These are phyloP conservation scores for Drosophila athabasca DNA, from an alignment of 1,140 invertebrate genomes.

Conservation along the genomic window DNA sequence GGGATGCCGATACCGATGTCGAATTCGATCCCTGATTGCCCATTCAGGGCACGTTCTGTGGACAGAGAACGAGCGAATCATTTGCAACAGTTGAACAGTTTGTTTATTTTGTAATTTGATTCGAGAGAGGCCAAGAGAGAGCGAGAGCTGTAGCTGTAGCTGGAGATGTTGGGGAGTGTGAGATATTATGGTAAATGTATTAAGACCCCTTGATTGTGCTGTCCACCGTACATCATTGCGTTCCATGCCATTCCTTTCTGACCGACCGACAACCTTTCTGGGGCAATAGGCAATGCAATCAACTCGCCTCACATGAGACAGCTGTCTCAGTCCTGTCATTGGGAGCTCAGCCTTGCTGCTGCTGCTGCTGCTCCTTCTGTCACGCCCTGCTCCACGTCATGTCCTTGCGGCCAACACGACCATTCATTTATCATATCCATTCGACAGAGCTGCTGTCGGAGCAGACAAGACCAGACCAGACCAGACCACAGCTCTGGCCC, in stretches of 20 bases:
- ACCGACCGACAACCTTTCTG: background rate
- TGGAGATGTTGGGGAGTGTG: background rate
- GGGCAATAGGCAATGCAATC: slow-evolving; percentile 46
- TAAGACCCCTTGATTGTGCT: slow-evolving; percentile 3
- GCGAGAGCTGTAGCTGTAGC: no score
- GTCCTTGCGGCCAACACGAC: slow-evolving; percentile 31
- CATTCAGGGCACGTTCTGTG: slow-evolving; percentile 17
- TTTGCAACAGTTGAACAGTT: slow-evolving; percentile 65
- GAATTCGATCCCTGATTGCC: slow-evolving; percentile 9
- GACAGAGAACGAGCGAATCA: slow-evolving; percentile 10
- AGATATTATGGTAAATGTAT: slow-evolving; percentile 41
- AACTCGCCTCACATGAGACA: slow-evolving; percentile 22
- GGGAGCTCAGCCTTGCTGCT: background rate
- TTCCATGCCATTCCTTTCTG: background rate
- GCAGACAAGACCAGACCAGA: background rate
- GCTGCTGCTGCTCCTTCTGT: no score
- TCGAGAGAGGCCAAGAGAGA: slow-evolving; percentile 5
- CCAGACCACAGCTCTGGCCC: background rate
- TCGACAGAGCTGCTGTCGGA: slow-evolving; percentile 17
- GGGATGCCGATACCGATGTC: background rate
- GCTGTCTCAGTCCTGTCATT: slow-evolving; percentile 17
- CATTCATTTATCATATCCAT: slow-evolving; percentile 46
- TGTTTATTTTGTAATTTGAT: slow-evolving; percentile 64
- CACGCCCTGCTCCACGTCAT: slow-evolving; percentile 2
- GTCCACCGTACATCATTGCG: background rate